A percentile compares a stretch with the other conserved stretches of the same genome.
Conservation (phyloP, 53 echinoderm and acorn worm genomes). For the Holothuria scabra region DNA sequence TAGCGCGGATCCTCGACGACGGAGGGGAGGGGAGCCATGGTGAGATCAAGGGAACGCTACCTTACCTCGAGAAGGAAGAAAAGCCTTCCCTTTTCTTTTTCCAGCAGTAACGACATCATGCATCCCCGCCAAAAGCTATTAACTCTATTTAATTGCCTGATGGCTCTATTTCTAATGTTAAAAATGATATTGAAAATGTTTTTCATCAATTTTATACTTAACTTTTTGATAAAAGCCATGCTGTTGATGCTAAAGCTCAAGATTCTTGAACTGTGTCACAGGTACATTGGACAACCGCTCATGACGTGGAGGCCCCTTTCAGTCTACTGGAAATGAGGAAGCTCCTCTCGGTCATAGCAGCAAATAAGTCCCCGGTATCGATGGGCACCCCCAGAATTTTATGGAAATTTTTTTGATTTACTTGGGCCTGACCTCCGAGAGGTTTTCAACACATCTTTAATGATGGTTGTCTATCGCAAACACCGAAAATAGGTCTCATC, state of each 20-base stretch:
- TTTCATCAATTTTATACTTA: constrained; percentile 24
- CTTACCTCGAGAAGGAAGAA: constrained; percentile 51
- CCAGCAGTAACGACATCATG: constrained; percentile 6
- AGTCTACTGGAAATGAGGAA: constrained; percentile 1
- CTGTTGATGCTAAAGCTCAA: background rate
- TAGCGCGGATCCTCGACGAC: background rate
- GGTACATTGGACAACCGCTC: background rate
- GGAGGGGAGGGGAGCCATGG: constrained; percentile 11
- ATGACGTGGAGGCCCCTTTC: constrained; percentile 4
- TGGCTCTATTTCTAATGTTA: background rate
- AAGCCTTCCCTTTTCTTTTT: constrained; percentile 31
- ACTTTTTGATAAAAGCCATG: background rate
- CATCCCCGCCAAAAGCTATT: constrained; percentile 14
- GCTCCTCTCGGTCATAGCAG: background rate
- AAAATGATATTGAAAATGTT: background rate
- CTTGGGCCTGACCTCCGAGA: constrained; percentile 55
- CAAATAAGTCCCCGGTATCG: constrained; percentile 67
- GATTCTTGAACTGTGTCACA: background rate
- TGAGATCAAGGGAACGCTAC: constrained; percentile 38
- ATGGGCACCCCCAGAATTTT: constrained; percentile 64
- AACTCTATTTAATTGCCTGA: background rate
- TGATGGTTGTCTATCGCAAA: background rate
- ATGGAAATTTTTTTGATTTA: constrained; percentile 46
- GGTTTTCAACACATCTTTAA: no score
- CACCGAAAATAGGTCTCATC: constrained; percentile 59